These are phyloP conservation scores for Psittacus erithacus DNA, from an alignment of 2,113 vertebrate genomes.

Conservation along the genomic window DNA sequence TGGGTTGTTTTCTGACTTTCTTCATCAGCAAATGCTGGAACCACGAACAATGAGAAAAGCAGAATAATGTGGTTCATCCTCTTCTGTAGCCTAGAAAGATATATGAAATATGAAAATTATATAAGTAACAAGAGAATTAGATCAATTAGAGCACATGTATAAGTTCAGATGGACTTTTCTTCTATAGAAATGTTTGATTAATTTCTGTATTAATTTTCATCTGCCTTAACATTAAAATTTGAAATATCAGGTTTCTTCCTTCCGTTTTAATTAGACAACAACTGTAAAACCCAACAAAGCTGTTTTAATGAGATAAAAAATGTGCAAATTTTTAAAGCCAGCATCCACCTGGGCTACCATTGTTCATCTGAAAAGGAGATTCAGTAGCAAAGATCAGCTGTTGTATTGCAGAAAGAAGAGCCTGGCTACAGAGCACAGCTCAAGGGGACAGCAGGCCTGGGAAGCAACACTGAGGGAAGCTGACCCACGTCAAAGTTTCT, in stretches of 20 bases:
- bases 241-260: background rate
- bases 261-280: background rate
- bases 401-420: background rate
- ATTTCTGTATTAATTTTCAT: background rate
- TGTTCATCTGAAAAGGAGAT: background rate
- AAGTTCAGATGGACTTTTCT: background rate
- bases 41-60: constrained; percentile 10
- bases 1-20: background rate
- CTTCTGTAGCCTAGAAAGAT: constrained; percentile 11
- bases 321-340: background rate
- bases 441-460: background rate
- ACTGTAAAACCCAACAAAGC: background rate
- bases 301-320: background rate
- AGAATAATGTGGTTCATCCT: constrained; percentile 49
- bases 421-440: background rate
- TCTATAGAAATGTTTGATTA: background rate
- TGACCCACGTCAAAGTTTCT: background rate
- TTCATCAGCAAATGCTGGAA: background rate
- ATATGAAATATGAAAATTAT: background rate
- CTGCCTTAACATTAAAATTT: background rate
- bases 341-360: background rate
- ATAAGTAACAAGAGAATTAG: background rate
- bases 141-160: background rate
- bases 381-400: fast-evolving
- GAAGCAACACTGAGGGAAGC: background rate